These are phyloP conservation scores for Aplysina aerophoba DNA, from an alignment of 37 sponge, comb jelly and placozoan species.

Conservation along the genomic window DNA sequence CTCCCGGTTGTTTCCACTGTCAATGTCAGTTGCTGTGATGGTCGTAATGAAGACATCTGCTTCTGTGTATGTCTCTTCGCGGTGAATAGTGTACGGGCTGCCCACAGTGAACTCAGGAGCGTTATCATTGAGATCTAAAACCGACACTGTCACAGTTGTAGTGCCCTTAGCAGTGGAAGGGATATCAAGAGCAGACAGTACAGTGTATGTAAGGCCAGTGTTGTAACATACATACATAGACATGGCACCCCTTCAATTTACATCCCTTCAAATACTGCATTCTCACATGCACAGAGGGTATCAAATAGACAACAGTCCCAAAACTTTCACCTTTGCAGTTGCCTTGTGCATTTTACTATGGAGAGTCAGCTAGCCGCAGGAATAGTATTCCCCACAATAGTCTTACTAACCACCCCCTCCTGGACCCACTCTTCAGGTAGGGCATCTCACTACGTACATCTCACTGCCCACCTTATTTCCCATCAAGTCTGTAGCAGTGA, in stretches of 20 bases:
- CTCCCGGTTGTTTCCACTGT: neutral
- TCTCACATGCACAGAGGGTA: too few species aligned
- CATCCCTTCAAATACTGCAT: too few species aligned
- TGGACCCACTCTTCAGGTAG: too few species aligned
- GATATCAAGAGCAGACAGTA: neutral
- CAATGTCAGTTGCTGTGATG: slow-evolving; percentile 8
- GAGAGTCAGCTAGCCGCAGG: too few species aligned
- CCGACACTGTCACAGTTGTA: slow-evolving; percentile 15
- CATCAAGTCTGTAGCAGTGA: neutral
- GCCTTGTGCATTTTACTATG: too few species aligned
- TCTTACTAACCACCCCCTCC: too few species aligned
- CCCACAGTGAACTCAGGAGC: neutral
- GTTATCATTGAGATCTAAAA: slow-evolving; percentile 5
- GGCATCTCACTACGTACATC: neutral
- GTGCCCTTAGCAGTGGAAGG: neutral
- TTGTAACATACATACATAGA: neutral
- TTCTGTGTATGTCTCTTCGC: neutral
- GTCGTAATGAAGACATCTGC: neutral
- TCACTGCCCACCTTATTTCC: neutral
- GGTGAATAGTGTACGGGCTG: neutral
- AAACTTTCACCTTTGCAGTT: too few species aligned
- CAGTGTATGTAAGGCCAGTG: neutral
- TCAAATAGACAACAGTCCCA: too few species aligned
- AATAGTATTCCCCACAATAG: too few species aligned
- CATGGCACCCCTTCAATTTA: too few species aligned